Evolutionary conservation across 2,888 invertebrate genomes (phyloP), one percentile per base, ranked within the genome.

Genomic region (Griposia aprilina): DNA sequence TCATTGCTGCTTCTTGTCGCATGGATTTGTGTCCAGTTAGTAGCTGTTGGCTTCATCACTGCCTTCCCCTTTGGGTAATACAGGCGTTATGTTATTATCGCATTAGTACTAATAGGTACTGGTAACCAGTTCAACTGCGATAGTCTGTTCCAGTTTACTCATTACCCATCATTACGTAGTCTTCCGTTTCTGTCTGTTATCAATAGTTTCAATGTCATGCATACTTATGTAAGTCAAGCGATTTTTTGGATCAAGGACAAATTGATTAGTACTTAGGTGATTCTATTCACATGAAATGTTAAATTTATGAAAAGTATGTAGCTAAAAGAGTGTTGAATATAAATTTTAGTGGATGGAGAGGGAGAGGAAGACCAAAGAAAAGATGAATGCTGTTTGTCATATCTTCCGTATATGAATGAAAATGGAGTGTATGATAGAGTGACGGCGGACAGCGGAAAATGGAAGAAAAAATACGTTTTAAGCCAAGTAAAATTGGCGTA

Each of bases 111-210:
- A 15, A 36, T 60, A 15, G 0, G 15, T 81, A 60, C 41, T 41
- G 1, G 50, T 45, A 80, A 70, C 48, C 13, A 41, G 60, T 66
- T 52, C 5, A 20, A 20, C 15, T 45, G 57, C 66, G 78, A 81
- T 69, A 74, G 50, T 50, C 48, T 63, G 81, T 71, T 63, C 81
- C 52, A 80, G 67, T 82, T 84, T 13, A 65, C 23, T 81, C 48
- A 57, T 50, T 62, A 52, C 63, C 68, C 23, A 52, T 2, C 63
- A 65, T 81, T 86, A 83, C 26, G 69, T 67, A 45, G 78, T 50
- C 70, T 86, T 84, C 86, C 75, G 86, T 68, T 82, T 45, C 11
- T 6, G 62, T 11, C 20, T n/a, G 55, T 74, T 84, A 84, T 83
- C 83, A 45, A 63, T n/a, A 63, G 72, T 76, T 71, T 60, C 75